A percentile compares a stretch with the other conserved stretches of the same genome.
Conservation (phyloP, 53 echinoderm and acorn worm species). For the Luidia sarsii region DNA sequence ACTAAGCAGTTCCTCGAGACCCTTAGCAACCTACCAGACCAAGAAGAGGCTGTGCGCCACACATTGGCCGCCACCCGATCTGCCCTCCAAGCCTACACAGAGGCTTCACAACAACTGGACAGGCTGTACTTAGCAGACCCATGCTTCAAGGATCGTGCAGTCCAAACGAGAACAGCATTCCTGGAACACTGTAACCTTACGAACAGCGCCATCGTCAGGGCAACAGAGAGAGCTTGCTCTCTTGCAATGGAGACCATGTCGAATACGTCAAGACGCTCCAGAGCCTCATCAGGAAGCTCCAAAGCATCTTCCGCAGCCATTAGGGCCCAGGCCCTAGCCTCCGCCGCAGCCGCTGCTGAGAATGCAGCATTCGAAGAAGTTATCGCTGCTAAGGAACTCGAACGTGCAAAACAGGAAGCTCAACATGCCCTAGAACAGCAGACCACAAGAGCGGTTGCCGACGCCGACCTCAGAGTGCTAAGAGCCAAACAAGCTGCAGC, state of each 20-base stretch:
- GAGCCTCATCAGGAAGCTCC: neutral
- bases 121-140: neutral
- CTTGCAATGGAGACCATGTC: neutral
- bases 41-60: neutral
- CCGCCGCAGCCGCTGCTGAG: conserved; percentile 46
- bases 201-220: neutral
- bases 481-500: conserved; percentile 46
- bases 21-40: neutral
- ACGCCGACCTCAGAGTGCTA: conserved; percentile 44
- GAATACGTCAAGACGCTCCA: neutral
- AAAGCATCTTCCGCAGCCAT: neutral
- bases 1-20: neutral
- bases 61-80: neutral
- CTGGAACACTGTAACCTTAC: conserved; percentile 22
- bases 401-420: conserved; percentile 3
- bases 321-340: conserved; percentile 33
- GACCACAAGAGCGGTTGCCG: conserved; percentile 24
- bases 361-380: conserved; percentile 50
- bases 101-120: neutral
- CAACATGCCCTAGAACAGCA: no score
- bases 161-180: conserved; percentile 3
- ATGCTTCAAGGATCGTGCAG: neutral
- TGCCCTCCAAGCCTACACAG: conserved; percentile 2
- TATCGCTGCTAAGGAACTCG: conserved; percentile 30
- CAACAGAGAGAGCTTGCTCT: conserved; percentile 13